Evolutionary conservation across 2,113 vertebrate genomes (phyloP), one percentile per base, ranked within the genome.

Genomic region (Mystacornis crossleyi): DNA sequence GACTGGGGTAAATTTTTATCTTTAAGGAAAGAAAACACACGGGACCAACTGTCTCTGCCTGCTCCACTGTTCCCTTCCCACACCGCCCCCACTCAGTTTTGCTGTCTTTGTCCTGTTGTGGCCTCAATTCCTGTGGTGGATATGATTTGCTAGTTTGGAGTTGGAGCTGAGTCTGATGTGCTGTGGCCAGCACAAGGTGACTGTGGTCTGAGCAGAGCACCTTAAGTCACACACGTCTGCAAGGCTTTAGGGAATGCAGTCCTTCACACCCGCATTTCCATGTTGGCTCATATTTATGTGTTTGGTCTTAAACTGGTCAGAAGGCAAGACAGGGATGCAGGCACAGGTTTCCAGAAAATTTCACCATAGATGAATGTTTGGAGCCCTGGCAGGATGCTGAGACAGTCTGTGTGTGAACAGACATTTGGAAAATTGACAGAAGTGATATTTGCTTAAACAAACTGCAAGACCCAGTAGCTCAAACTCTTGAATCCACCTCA

Each of bases 371-470:
- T 73, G 78, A 95, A 79, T 28, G 50, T 97, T 91, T 86, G 61
- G 53, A 93, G 66, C 54, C 8, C 86, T 34, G 79, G 67, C 66
- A 81, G 62, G 71, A 67, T 86, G 69, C 58, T 84, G 25, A 81
- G 81, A 55, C 74, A 95, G 74, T 19, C 67, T 87, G 82, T 57
- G 67, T 90, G 65, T 14, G 81, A 97, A 81, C 60, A 82, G 92
- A 77, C 36, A 17, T 69, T 96, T 95, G 94, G 84, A 95, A 95
- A 95, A 73, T 28, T 89, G 92, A 86, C 93, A 97, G 58, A 96
- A 95, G 48, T 9, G 36, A 34, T 91, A 84, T 73, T 89, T 94
- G 73, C 86, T 91, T 95, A 92, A 92, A 77, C 64, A 74, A 89
- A 72, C 84, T 64, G 57, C 40, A 91, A 82, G 65, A 85, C 80